Evolutionary conservation across 2,113 vertebrate species (phyloP), one percentile per base, ranked within the genome.

Genomic region (Chloebia gouldiae): DNA sequence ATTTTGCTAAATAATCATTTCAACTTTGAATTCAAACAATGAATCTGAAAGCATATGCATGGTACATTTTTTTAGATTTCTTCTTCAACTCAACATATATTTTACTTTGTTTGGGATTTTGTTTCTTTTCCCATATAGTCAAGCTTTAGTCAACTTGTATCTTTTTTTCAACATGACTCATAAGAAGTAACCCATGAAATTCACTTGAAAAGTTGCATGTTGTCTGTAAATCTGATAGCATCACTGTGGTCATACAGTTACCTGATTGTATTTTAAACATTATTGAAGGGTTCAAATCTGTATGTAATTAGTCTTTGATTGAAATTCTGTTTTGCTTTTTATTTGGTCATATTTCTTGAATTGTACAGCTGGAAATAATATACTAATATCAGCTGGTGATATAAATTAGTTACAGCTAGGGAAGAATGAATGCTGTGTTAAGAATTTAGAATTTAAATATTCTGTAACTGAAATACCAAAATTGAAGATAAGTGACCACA

Each of bases 201-300:
- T 88, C 88, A 88, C 23, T 24, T 44, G 39, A 77, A 60, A 89
- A 94, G 60, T 95, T 98, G 98, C 97, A 98, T 98, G 97, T 84
- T 81, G 27, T 70, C 50, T 88, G 2, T 92, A 87, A 75, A 73
- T 81, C 33, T 66, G 78, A 57, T 73, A 81, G 79, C 35, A 17
- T 90, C 81, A 59, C 81, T 93, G 76, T 93, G 85, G 35, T 92
- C 53, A 64, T 94, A 81, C 76, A 59, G 78, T 76, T 93, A 81
- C 24, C 27, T 83, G 69, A 19, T 85, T 39, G 18, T 76, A 69
- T 88, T 54, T 57, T 59, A 30, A 66, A 70, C 42, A 31, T 45
- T 39, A 42, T 40, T 20, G 25, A 45, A 44, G 31, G 7, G 14
- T 77, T 92, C 2, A 3, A 69, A 82, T 90, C 23, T 69, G 13